These are phyloP conservation scores for Catalaphyllia jardinei DNA, from an alignment of 64 coral and sea anemone genomes.

Conservation along the genomic window DNA sequence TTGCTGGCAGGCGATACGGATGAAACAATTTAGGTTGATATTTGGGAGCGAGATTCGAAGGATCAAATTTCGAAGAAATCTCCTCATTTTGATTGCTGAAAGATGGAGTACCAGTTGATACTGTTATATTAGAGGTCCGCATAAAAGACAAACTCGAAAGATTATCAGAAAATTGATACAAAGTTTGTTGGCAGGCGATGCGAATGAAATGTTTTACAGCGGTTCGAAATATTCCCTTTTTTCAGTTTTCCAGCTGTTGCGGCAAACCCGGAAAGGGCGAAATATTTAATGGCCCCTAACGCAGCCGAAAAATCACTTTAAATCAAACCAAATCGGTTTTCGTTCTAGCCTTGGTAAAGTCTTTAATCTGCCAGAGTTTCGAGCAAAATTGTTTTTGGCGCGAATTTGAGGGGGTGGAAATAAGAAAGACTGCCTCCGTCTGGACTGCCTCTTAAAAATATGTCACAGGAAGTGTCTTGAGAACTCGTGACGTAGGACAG, in stretches of 20 bases:
- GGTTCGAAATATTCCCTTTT: background rate
- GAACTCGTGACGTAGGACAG: no score
- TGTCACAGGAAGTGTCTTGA: no score
- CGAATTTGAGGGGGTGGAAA: conserved; percentile 3
- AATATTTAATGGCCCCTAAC: background rate
- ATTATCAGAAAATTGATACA: background rate
- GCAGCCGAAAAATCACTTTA: background rate
- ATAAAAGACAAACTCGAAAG: no score
- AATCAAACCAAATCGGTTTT: background rate
- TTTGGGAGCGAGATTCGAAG: no score
- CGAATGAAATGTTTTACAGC: conserved; percentile 32
- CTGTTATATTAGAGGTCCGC: no score
- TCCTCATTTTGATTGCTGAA: no score
- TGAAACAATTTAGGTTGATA: no score
- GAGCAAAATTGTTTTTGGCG: conserved; percentile 6
- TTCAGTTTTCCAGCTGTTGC: background rate
- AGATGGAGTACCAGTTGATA: no score
- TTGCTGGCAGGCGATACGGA: no score
- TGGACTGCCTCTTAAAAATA: no score
- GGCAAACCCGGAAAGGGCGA: background rate
- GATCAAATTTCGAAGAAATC: no score
- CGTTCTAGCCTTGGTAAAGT: background rate
- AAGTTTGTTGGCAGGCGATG: background rate
- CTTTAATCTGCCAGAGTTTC: background rate
- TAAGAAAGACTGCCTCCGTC: no score